Percentiles rank a stretch among this genome's conserved stretches.
These are phyloP conservation scores for Drosophila quinaria DNA, from an alignment of 2,888 invertebrate species.

Conservation along the genomic window DNA sequence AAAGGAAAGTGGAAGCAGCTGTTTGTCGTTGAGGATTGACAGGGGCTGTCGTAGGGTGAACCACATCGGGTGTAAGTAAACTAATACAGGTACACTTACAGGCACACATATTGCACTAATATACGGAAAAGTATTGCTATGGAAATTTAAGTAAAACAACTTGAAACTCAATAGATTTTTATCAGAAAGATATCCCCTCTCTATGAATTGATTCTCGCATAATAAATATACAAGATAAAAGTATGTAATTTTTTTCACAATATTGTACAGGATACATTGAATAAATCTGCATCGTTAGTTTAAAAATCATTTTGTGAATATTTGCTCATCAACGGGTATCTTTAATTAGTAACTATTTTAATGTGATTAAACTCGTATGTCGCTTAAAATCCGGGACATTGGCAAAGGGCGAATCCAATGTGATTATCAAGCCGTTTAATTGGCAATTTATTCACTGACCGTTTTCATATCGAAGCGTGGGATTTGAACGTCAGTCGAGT, in stretches of 20 bases:
- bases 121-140: not conserved
- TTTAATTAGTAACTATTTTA: not conserved
- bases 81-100: not conserved
- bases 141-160: not conserved
- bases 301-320: not conserved
- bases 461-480: slow-evolving; percentile 59
- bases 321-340: not conserved
- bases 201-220: too few relatives aligned
- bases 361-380: not conserved
- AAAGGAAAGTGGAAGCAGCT: slow-evolving; percentile 58
- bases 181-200: too few relatives aligned
- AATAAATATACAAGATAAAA: too few relatives aligned
- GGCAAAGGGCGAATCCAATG: slow-evolving; percentile 59
- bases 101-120: not conserved
- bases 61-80: not conserved
- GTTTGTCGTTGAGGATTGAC: slow-evolving; percentile 36
- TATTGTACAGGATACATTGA: too few relatives aligned
- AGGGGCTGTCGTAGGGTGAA: slow-evolving; percentile 9
- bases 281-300: too few relatives aligned
- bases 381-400: slow-evolving; percentile 16
- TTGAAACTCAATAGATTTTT: not conserved
- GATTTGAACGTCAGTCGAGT: slow-evolving; percentile 36
- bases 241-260: too few relatives aligned
- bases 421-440: slow-evolving; percentile 65
- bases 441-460: slow-evolving; percentile 71